phyloP scores from a whole-genome alignment of 1,140 invertebrate species.

The Drosophila seguyi region DNA sequence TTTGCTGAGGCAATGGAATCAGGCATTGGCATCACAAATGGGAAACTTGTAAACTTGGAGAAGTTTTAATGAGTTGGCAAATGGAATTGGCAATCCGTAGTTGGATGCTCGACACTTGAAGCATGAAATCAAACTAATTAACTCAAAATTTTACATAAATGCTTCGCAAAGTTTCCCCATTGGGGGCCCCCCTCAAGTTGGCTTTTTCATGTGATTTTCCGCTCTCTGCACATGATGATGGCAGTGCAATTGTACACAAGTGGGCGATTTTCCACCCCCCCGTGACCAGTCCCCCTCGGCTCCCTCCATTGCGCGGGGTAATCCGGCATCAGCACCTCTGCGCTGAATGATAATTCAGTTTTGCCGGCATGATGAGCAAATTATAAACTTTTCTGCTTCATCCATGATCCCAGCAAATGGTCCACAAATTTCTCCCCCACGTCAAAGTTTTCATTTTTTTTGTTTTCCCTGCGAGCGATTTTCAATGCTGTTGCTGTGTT shows the following conservation, averaged over 20 bases:
- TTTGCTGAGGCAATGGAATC: constrained; percentile 12
- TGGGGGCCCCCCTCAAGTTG: constrained; percentile 24
- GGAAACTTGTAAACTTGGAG: constrained; percentile 18
- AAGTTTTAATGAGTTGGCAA: constrained; percentile 65
- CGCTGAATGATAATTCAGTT: constrained; percentile 60
- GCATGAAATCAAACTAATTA: constrained; percentile 73
- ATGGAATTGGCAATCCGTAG: constrained; percentile 61
- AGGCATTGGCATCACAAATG: constrained; percentile 1
- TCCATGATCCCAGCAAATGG: constrained; percentile 41
- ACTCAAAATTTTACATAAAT: constrained; percentile 54
- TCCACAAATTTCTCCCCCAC: constrained; percentile 49
- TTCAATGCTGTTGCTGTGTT: constrained; percentile 15
- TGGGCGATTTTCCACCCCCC: constrained; percentile 11
- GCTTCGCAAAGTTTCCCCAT: constrained; percentile 37
- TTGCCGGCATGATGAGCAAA: constrained; percentile 61
- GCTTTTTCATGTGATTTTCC: constrained; percentile 59
- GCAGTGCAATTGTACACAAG: constrained; percentile 43
- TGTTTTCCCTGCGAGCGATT: constrained; percentile 13
- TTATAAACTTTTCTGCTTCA: constrained; percentile 60
- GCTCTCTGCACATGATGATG: constrained; percentile 50
- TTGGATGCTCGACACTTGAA: constrained; percentile 46
- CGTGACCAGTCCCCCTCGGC: not conserved
- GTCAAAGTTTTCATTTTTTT: constrained; percentile 31
- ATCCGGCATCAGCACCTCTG: constrained; percentile 40
- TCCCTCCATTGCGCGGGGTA: constrained; percentile 20